Percentiles rank a stretch among this genome's conserved stretches.
These are phyloP conservation scores for Mastomys coucha DNA, from an alignment of 2,113 vertebrate species.

Conservation along the genomic window DNA sequence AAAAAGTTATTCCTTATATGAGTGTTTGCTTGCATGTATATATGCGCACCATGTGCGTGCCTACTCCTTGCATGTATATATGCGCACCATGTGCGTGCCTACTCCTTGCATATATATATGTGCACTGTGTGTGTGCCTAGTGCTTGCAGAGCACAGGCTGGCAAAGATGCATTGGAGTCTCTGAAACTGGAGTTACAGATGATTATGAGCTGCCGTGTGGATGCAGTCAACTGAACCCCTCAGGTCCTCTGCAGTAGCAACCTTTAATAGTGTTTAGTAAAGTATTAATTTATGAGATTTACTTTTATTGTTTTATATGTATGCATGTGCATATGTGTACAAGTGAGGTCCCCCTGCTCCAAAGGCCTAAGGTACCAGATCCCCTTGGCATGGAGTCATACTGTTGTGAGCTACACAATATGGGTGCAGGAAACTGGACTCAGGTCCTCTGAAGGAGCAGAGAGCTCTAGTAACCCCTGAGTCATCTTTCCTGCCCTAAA, in stretches of 20 bases:
- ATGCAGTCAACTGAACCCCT: neutral
- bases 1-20: neutral
- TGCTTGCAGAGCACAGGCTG: neutral
- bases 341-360: neutral
- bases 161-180: neutral
- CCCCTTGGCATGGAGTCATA: neutral
- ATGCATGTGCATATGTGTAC: neutral
- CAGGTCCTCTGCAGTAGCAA: neutral
- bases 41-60: neutral
- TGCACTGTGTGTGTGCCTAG: neutral
- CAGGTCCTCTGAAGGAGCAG: neutral
- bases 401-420: neutral
- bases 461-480: neutral
- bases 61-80: neutral
- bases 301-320: neutral
- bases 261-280: constrained; percentile 53
- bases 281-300: constrained; percentile 41
- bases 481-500: neutral
- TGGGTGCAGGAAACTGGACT: neutral
- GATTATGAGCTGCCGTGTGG: neutral
- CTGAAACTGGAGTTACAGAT: neutral
- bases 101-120: neutral
- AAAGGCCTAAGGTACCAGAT: neutral
- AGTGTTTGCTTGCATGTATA: neutral
- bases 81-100: neutral